These are phyloP conservation scores for Gastrophysa polygoni DNA, from an alignment of 2,888 invertebrate genomes.

Conservation along the genomic window DNA sequence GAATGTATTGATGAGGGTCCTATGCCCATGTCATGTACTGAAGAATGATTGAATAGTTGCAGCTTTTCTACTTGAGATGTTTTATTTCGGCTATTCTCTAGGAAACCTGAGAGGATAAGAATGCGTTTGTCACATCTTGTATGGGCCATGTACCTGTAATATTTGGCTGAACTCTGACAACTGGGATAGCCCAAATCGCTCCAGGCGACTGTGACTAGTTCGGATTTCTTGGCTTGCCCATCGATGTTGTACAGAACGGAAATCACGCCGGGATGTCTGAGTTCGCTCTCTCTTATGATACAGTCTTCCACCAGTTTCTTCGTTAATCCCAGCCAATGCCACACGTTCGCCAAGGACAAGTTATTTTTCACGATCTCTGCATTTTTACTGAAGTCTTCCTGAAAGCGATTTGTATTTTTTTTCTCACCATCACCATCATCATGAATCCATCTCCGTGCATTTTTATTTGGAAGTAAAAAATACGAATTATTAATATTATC, in stretches of 20 bases:
- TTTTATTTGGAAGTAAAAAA: too few species aligned
- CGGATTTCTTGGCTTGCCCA: constrained; percentile 63
- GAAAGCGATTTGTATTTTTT: constrained; percentile 13
- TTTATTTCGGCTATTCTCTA: too few species aligned
- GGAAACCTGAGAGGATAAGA: too few species aligned
- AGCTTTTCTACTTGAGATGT: too few species aligned
- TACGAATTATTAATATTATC: too few species aligned
- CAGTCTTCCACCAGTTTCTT: constrained; percentile 73
- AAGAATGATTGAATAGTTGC: too few species aligned
- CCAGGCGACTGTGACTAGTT: constrained; percentile 67
- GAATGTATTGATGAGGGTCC: too few species aligned
- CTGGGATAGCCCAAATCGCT: constrained; percentile 66
- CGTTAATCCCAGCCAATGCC: constrained; percentile 82
- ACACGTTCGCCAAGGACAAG: constrained; percentile 75
- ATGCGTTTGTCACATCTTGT: too few species aligned
- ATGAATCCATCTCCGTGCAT: too few species aligned
- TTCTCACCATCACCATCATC: too few species aligned
- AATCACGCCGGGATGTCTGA: constrained; percentile 69
- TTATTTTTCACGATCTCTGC: constrained; percentile 80
- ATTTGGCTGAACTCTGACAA: constrained; percentile 61
- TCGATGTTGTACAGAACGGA: constrained; percentile 63
- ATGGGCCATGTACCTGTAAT: constrained; percentile 60
- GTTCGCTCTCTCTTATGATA: constrained; percentile 62
- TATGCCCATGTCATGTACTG: too few species aligned
- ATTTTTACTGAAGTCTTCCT: constrained; percentile 79